These are phyloP conservation scores for Pheosia tremula DNA, from an alignment of 2,888 invertebrate species.

Conservation along the genomic window DNA sequence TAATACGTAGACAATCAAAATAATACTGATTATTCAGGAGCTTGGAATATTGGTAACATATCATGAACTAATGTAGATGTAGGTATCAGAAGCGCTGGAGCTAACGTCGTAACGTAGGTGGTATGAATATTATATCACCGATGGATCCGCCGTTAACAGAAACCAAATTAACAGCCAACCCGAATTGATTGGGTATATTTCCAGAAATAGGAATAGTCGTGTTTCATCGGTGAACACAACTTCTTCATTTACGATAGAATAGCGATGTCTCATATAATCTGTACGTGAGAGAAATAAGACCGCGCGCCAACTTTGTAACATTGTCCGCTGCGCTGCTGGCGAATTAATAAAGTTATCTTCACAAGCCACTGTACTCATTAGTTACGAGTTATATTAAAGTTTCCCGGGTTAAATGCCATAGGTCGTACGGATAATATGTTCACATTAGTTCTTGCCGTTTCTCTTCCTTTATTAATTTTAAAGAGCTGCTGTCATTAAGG, in stretches of 20 bases:
- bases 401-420: not conserved
- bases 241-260: constrained; percentile 64
- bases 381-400: constrained; percentile 2
- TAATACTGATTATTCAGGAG: too few species aligned
- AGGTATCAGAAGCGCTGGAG: too few species aligned
- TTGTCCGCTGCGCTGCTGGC: constrained; percentile 17
- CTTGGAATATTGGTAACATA: too few species aligned
- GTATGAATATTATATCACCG: too few species aligned
- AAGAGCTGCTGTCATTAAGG: too few species aligned
- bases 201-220: constrained; percentile 48
- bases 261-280: constrained; percentile 67
- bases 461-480: not conserved
- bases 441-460: not conserved
- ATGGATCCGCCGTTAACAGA: constrained; percentile 18
- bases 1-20: too few species aligned
- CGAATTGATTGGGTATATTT: constrained; percentile 49
- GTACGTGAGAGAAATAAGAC: constrained; percentile 65
- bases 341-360: constrained; percentile 31
- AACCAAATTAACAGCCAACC: constrained; percentile 50
- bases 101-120: not conserved
- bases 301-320: constrained; percentile 21
- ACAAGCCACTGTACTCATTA: constrained; percentile 5
- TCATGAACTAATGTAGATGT: too few species aligned
- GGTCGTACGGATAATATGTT: not conserved
- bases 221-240: constrained; percentile 33